A percentile compares a stretch with the other conserved stretches of the same genome.
These are phyloP conservation scores for Poeciliopsis prolifica DNA, from an alignment of 2,113 vertebrate species.

Conservation along the genomic window DNA sequence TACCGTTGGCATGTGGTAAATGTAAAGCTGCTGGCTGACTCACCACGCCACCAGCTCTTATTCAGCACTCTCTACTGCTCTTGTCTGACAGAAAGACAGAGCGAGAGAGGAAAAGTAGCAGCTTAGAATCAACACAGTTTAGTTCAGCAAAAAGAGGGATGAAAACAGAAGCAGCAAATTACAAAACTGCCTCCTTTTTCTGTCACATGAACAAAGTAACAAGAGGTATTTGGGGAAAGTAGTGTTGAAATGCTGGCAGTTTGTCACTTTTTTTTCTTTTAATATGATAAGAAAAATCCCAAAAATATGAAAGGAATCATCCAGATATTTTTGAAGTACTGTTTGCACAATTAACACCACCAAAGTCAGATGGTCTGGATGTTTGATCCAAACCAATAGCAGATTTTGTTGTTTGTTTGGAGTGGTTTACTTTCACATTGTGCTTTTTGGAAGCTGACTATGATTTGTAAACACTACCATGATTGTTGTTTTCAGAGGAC, in stretches of 20 bases:
- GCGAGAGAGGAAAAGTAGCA: constrained; percentile 45
- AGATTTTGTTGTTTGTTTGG: too few relatives aligned
- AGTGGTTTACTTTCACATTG: too few relatives aligned
- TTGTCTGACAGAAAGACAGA: constrained; percentile 63
- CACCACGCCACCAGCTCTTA: constrained; percentile 75
- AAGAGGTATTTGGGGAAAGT: constrained; percentile 2
- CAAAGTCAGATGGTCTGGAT: too few relatives aligned
- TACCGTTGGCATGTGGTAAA: constrained; percentile 79
- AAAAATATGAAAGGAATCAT: too few relatives aligned
- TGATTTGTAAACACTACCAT: too few relatives aligned
- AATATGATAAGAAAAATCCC: too few relatives aligned
- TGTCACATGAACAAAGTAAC: neutral
- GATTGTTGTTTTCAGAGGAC: too few relatives aligned
- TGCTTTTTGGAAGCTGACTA: too few relatives aligned
- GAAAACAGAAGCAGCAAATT: constrained; percentile 36
- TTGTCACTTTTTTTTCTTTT: too few relatives aligned
- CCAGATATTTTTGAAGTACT: too few relatives aligned
- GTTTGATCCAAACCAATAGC: too few relatives aligned
- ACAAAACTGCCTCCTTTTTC: constrained; percentile 16
- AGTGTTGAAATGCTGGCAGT: constrained; percentile 1
- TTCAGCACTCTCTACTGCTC: constrained; percentile 74
- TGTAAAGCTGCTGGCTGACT: constrained; percentile 79
- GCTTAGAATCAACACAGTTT: constrained; percentile 58
- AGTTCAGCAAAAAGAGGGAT: constrained; percentile 24
- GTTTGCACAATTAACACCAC: too few relatives aligned